A percentile compares a stretch with the other conserved stretches of the same genome.
Conservation (phyloP, 2,797 vertebrate species). For the Spinus olivaceus region DNA sequence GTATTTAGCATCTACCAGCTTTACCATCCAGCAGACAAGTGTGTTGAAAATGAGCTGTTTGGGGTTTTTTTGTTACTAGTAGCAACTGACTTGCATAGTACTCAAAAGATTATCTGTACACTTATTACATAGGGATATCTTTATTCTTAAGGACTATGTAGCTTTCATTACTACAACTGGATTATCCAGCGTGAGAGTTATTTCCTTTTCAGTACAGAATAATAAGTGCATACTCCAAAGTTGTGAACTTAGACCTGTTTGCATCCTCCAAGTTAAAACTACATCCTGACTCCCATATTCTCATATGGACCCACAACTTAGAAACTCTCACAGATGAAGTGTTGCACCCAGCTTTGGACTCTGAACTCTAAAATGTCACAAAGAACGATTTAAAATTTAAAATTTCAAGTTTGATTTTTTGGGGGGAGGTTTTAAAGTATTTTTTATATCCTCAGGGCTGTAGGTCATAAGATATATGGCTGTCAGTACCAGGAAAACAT, state of each 20-base stretch:
- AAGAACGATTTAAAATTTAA: not conserved
- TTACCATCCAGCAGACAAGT: not conserved
- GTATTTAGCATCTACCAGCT: not conserved
- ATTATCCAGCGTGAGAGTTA: not conserved
- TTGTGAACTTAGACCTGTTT: not conserved
- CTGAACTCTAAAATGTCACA: not conserved
- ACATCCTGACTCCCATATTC: not conserved
- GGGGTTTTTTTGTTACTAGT: not conserved
- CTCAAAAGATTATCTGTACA: not conserved
- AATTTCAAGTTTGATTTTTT: not conserved
- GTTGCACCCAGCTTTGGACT: not conserved
- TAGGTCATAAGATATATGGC: conserved; percentile 89
- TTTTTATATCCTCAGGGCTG: conserved; percentile 81
- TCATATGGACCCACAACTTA: not conserved
- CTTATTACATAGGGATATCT: not conserved
- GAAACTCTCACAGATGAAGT: not conserved
- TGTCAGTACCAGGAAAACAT: conserved; percentile 85
- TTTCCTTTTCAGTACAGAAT: not conserved
- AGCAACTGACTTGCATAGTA: not conserved
- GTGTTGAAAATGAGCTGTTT: not conserved
- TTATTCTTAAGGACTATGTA: not conserved
- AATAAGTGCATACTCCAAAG: not conserved
- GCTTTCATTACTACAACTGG: not conserved
- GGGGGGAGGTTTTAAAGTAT: not conserved
- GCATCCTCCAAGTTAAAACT: not conserved